A percentile compares a stretch with the other conserved stretches of the same genome.
These are phyloP conservation scores for Bimastos eiseni DNA, from an alignment of 2,888 invertebrate species.

Conservation along the genomic window DNA sequence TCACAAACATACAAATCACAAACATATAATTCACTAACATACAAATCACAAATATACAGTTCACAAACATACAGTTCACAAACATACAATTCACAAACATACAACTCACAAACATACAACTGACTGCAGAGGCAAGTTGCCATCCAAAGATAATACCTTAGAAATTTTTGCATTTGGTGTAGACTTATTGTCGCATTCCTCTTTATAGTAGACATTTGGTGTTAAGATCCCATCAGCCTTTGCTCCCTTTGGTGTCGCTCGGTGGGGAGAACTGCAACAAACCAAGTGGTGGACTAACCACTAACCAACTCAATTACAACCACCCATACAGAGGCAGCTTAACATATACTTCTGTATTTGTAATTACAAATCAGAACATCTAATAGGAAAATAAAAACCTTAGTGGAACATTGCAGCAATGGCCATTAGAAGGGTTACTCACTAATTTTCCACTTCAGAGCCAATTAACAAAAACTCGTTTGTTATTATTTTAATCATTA, in stretches of 20 bases:
- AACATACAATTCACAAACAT: background rate
- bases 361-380: background rate
- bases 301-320: background rate
- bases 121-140: background rate
- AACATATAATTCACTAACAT: too few species aligned
- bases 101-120: background rate
- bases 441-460: background rate
- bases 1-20: background rate
- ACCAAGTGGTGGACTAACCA: background rate
- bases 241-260: conserved; percentile 67
- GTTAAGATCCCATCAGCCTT: background rate
- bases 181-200: conserved; percentile 3
- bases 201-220: conserved; percentile 16
- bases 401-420: background rate
- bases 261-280: background rate
- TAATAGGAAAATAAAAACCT: background rate
- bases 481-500: too few species aligned
- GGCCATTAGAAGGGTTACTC: background rate
- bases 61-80: background rate
- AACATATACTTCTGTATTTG: background rate
- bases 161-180: background rate
- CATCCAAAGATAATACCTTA: background rate
- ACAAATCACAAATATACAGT: background rate
- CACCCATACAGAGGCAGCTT: background rate
- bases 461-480: background rate